Base-by-base conservation (phyloP, 2,113 vertebrate species). In the Condylura cristata region DNA sequence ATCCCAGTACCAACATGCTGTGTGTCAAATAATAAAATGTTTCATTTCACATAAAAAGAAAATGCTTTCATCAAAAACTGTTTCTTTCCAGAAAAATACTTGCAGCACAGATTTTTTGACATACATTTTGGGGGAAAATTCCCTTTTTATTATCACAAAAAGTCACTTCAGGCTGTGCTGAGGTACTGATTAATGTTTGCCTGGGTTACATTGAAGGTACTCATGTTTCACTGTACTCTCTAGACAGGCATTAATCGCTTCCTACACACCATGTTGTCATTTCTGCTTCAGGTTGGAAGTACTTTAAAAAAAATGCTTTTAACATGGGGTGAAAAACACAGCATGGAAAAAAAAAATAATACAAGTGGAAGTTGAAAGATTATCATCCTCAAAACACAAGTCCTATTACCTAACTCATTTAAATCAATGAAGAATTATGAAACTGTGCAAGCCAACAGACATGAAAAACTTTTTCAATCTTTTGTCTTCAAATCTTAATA, bases 21-120 rank as follows among this genome's bases (percentile, higher is more conserved):
- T 92, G 93, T 95, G 72, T 96, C 94, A 96, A 96, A 96, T 71
- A 76, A 85, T 71, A 96, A 96, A 96, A 91, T 84, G 68, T 93
- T 95, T 94, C 91, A 96, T 96, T 96, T 95, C 71, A 68, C 72
- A 82, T 74, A 68, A 86, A 97, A 88, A 94, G 84, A 66, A 96
- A 97, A 96, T 66, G 63, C 81, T 96, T 96, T 96, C 76, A 95
- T 95, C 87, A 87, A 90, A 95, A 96, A 72, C 37, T 75, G 28
- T 93, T 95, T 93, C 68, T 72, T 95, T 90, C 68, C 22, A 86
- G 91, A 95, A 63, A 96, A 94, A 96, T 94, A 96, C 72, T 95
- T 92, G 72, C 60, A 97, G 71, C 90, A 95, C 8, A 92, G 28
- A 92, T 92, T 94, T 93, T 51, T 65, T 95, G 89, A 95, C 87